phyloP scores from a whole-genome alignment of 2,797 vertebrate genomes.

The Labroides dimidiatus region DNA sequence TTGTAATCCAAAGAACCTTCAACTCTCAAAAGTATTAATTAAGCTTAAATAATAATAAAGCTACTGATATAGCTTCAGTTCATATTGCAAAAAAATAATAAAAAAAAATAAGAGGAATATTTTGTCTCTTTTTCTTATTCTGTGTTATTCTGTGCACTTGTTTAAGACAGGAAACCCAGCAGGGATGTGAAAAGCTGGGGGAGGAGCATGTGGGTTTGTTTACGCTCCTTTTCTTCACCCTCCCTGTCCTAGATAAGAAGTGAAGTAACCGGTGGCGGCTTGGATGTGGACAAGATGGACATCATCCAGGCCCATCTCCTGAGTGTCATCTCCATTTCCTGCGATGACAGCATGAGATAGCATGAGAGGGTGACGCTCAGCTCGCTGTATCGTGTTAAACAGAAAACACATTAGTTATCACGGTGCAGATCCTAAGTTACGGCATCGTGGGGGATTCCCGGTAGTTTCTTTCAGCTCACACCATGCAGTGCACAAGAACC shows the following conservation, averaged over 20 bases:
- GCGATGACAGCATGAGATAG: slow-evolving; percentile 67
- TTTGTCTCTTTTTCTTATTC: slow-evolving; percentile 1
- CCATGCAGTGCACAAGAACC: slow-evolving; percentile 42
- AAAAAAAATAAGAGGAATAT: background rate
- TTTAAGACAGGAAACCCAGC: slow-evolving; percentile 43
- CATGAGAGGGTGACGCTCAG: slow-evolving; percentile 40
- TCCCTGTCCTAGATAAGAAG: slow-evolving; percentile 52
- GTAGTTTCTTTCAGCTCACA: slow-evolving; percentile 38
- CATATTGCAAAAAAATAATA: background rate
- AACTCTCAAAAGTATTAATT: too few species aligned
- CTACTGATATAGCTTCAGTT: background rate
- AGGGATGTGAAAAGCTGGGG: slow-evolving; percentile 11
- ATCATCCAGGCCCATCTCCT: slow-evolving; percentile 42
- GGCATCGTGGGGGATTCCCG: slow-evolving; percentile 22
- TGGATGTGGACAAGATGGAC: slow-evolving; percentile 26
- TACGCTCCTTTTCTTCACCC: slow-evolving; percentile 34
- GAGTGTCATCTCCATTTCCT: slow-evolving; percentile 60
- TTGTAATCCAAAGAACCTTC: too few species aligned
- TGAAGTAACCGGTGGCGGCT: slow-evolving; percentile 29
- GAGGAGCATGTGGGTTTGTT: slow-evolving; percentile 48
- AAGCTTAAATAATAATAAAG: too few species aligned
- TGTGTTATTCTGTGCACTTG: slow-evolving; percentile 33
- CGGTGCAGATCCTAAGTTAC: slow-evolving; percentile 3
- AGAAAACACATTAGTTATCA: slow-evolving; percentile 9
- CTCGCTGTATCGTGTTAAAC: slow-evolving; percentile 11